Evolutionary conservation across 2,888 invertebrate genomes (phyloP), one percentile per base, ranked within the genome.

Genomic region (Acanthococcus lagerstroemiae): DNA sequence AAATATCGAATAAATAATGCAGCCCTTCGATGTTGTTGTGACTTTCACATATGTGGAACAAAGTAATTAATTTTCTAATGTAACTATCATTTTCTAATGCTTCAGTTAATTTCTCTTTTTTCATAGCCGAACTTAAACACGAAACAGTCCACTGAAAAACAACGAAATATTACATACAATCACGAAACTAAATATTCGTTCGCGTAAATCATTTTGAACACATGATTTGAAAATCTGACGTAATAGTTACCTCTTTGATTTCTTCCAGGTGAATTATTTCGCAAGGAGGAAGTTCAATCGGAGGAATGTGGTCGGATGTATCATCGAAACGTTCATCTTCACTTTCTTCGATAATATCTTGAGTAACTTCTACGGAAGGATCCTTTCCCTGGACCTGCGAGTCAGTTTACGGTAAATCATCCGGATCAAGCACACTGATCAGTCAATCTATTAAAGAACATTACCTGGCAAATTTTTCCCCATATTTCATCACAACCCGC

Each of bases 401-500:
- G n/a, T n/a, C n/a, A n/a, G n/a, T n/a, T n/a, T n/a, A n/a, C n/a
- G n/a, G n/a, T n/a, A n/a, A n/a, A n/a, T n/a, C n/a, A n/a, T n/a
- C n/a, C n/a, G n/a, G n/a, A n/a, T n/a, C n/a, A n/a, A 37, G 15
- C 9, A 37, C 9, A 37, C 9, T n/a, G n/a, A n/a, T n/a, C n/a
- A n/a, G n/a, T n/a, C n/a, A n/a, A n/a, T n/a, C n/a, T n/a, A n/a
- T 55, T 9, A 15, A 6, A 22, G 21, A 27, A 15, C 17, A n/a
- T 76, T 79, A 88, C 90, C 83, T 93, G 90, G 79, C 99, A 99
- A 75, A 99, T 99, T 79, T 96, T 96, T 75, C 96, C 96, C 99
- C 99, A 99, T 74, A 99, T 96, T 80, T 99, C 99, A 83, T 99
- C 97, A 82, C 99, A 99, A 74, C 99, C 99, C 69, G 91, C 92